A percentile compares a stretch with the other conserved stretches of the same genome.
Conservation (phyloP, 2,888 invertebrate genomes). For the Coleophora deauratella region DNA sequence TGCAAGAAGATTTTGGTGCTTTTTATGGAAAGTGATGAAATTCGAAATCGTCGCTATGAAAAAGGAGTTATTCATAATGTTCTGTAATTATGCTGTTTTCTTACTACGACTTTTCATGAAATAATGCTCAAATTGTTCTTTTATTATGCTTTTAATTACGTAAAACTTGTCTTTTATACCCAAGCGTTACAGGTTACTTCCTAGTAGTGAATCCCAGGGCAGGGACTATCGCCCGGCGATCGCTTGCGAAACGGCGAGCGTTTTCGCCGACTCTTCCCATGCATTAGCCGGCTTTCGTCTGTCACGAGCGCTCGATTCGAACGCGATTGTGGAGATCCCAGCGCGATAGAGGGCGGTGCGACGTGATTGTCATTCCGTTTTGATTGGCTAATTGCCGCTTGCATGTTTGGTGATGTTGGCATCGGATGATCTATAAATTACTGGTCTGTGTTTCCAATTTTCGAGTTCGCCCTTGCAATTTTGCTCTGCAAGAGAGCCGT, state of each 20-base stretch:
- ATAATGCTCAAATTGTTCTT: no score
- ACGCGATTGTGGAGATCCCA: slow-evolving; percentile 21
- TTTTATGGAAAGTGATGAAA: neutral
- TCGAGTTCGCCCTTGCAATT: no score
- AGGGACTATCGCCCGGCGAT: slow-evolving; percentile 18
- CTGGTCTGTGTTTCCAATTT: no score
- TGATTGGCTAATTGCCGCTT: slow-evolving; percentile 14
- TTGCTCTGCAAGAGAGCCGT: no score
- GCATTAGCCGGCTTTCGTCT: slow-evolving; percentile 27
- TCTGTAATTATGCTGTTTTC: no score
- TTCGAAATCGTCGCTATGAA: neutral
- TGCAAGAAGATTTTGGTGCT: neutral
- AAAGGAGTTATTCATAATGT: no score
- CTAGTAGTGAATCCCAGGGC: slow-evolving; percentile 21
- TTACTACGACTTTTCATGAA: no score
- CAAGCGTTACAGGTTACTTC: slow-evolving; percentile 21
- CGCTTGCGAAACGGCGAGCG: slow-evolving; percentile 25
- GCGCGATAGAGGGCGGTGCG: slow-evolving; percentile 8
- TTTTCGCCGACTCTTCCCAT: slow-evolving; percentile 33
- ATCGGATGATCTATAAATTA: no score
- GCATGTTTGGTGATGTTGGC: neutral
- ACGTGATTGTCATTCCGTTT: slow-evolving; percentile 13
- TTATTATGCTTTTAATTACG: no score
- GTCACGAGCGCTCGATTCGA: slow-evolving; percentile 26
- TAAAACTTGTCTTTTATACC: no score